Evolutionary conservation across 2,888 invertebrate genomes (phyloP), one percentile per base, ranked within the genome.

Genomic region (Xylota segnis): DNA sequence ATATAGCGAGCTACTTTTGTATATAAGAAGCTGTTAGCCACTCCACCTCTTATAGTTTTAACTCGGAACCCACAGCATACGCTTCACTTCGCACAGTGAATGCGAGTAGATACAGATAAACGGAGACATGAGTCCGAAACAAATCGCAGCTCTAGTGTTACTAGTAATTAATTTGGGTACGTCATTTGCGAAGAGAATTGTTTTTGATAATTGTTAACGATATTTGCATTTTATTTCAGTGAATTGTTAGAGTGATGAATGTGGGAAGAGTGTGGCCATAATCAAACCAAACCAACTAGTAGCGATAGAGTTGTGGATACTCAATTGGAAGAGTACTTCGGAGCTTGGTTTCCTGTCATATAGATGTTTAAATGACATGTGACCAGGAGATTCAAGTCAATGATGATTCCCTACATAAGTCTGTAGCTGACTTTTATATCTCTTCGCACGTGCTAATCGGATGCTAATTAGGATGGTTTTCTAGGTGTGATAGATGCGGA

Each of bases 381-480:
- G 91, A 91, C 27, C 89, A 89, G 14, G 91, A 91, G 81, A 74
- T 91, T 5, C 87, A 88, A 3, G 63, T 88, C 5, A 89, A 89
- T 34, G 90, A 90, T 77, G 89, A 89, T 72, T 88, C 88, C n/a
- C 66, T 92, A 29, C 83, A 82, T 9, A 74, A 87, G 1, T 9
- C 4, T 63, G 27, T n/a, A 27, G 32, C 6, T 72, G 2, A 52
- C 37, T 75, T 9, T 23, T 47, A 4, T 58, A 7, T 43, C 14
- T 5, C 87, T 88, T 88, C n/a, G n/a, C n/a, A n/a, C n/a, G n/a
- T n/a, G n/a, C n/a, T n/a, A n/a, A n/a, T n/a, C n/a, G n/a, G n/a
- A n/a, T n/a, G n/a, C n/a, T n/a, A n/a, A n/a, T n/a, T n/a, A 91
- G 81, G 89, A 89, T 59, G 91, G 91, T 12, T 91, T 91, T 87